Evolutionary conservation across 2,888 invertebrate species (phyloP).

Genomic region (Philonicus albiceps): DNA sequence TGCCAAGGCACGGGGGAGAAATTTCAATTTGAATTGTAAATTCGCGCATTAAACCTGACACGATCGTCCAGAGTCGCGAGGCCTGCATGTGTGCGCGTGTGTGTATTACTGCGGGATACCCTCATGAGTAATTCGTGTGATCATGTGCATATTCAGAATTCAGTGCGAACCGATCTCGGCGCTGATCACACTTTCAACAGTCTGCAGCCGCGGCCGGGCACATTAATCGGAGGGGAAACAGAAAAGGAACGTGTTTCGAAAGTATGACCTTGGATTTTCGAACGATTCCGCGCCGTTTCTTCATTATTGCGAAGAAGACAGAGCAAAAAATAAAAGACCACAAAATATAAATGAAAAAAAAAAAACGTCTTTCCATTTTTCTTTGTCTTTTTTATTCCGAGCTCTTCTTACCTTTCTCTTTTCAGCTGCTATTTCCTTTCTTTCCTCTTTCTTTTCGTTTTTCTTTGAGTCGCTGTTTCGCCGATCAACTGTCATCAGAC

Average conservation of each 20-base stretch:
- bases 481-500: conserved; percentile 47
- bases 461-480: conserved; percentile 5
- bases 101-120: background rate
- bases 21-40: conserved; percentile 34
- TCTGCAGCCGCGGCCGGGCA: background rate
- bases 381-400: conserved; percentile 8
- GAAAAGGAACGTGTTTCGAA: conserved; percentile 48
- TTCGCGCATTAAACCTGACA: conserved; percentile 12
- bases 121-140: conserved; percentile 13
- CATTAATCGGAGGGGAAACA: conserved; percentile 27
- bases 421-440: conserved; percentile 31
- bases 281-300: conserved; percentile 29
- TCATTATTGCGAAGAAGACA: background rate
- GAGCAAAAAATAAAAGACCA: background rate
- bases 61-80: background rate
- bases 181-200: conserved; percentile 33
- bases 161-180: conserved; percentile 27
- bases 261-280: conserved; percentile 49
- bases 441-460: conserved; percentile 29
- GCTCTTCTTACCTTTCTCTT: conserved; percentile 21
- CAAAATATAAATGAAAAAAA: background rate
- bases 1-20: background rate
- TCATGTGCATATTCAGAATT: background rate
- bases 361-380: conserved; percentile 18
- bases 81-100: background rate